Evolutionary conservation across 1,140 invertebrate species (phyloP), one percentile per base, ranked within the genome.

Genomic region (Macrostomum lignano): DNA sequence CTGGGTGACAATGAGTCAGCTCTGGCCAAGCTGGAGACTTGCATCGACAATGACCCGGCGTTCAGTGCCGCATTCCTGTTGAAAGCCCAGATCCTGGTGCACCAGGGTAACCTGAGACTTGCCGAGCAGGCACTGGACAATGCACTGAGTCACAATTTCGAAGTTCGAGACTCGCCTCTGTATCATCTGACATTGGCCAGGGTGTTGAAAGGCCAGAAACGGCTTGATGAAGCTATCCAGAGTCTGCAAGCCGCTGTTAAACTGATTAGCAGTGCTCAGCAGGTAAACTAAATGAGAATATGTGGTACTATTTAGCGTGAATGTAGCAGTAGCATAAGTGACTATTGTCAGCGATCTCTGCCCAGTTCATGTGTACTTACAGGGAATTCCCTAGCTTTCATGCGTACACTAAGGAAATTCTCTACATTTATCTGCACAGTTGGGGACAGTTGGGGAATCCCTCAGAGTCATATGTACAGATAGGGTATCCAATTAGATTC

Each of bases 141-240:
- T 36, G 78, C 73, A 36, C 55, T 88, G 1, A 82, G 76, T 45
- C 72, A 73, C 46, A 77, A 86, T 55, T 86, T 93, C 47, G 35
- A 65, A 60, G 59, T 86, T 0, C 56, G 78, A 42, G 77, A 91
- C 36, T 72, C 74, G 52, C 74, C 79, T 0, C 60, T 81, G 43
- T 94, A 78, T 51, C 74, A 88, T 58, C 63, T 84, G 25, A 67
- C 84, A 1, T 67, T 68, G 42, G 78, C 77, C 1, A 59, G 74
- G 15, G 68, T 88, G 25, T 67, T 75, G 28, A 79, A 73, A 46
- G 65, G 74, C 43, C 63, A 68, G 36, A 67, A 67, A 17, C 66
- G 79, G 41, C 51, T 68, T 3, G 63, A 70, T 23, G 71, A 72
- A 33, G 71, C 74, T 1, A 63, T 77, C 30, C 67, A 69, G 33